Evolutionary conservation across 1,140 invertebrate genomes (phyloP), one percentile per base, ranked within the genome.

Genomic region (Vollenhovia emeryi): DNA sequence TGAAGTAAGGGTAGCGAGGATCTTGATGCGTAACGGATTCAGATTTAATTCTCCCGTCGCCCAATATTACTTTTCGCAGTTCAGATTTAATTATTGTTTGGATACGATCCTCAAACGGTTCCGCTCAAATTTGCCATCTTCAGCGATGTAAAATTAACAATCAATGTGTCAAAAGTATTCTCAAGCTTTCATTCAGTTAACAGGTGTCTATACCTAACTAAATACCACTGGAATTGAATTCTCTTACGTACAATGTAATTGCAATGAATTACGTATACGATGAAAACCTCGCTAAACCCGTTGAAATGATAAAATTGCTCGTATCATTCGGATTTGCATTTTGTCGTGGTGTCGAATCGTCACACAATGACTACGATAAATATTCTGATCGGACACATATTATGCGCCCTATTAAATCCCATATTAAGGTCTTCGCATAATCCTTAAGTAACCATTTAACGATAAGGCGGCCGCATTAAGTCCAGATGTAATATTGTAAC

Each of bases 361-460:
- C 43, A 2, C 27, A 11, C 52, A 76, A 78, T 7, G 7, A 8
- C 15, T 43, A 18, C 21, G 40, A 79, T 4, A 9, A 68, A 73
- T 40, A 79, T 9, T 1, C n/a, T 43, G 18, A 45, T 73, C 45
- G 18, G 11, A 36, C 71, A 71, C 66, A 57, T 40, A 57, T 43
- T 68, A 3, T 36, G n/a, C 18, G 24, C 57, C 15, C 50, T 73
- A 73, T 73, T 80, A 80, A 80, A 55, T 73, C n/a, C n/a, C 11
- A 36, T 52, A 71, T 57, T 71, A 82, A 73, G 4, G 66, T 27
- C 21, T 15, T 57, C 66, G 48, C 78, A 57, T 57, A 71, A 82
- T 45, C 66, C 21, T 82, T 57, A 73, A 82, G 66, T 82, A 82
- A 18, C n/a, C 66, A 71, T 60, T 82, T 82, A 82, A 82, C 40